Evolutionary conservation across 2,797 vertebrate species (phyloP).

Genomic region (Hydrophis major): DNA sequence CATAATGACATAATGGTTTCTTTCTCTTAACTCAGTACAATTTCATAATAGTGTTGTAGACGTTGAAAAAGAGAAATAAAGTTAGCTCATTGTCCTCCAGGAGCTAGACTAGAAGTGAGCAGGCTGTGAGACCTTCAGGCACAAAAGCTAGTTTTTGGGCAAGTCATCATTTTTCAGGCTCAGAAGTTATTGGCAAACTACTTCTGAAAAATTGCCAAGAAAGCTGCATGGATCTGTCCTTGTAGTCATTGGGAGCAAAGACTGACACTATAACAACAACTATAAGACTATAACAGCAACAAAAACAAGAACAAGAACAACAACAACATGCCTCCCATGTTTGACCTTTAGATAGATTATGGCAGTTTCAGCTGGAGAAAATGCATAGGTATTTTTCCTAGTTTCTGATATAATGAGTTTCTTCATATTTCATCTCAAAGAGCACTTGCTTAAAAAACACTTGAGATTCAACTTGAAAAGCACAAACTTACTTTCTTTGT

Average conservation of each 20-base stretch:
- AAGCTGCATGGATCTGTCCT: neutral
- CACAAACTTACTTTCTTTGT: neutral
- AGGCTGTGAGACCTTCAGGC: neutral
- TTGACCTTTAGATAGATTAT: neutral
- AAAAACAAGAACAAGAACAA: neutral
- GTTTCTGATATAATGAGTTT: neutral
- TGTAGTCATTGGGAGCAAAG: neutral
- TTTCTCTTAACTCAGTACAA: neutral
- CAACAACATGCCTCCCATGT: neutral
- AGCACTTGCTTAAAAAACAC: neutral
- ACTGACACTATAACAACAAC: neutral
- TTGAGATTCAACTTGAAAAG: neutral
- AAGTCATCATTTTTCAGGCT: neutral
- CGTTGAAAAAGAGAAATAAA: neutral
- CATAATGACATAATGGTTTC: neutral
- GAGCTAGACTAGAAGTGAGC: neutral
- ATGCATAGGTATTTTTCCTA: neutral
- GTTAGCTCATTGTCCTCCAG: neutral
- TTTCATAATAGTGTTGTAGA: neutral
- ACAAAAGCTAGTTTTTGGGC: neutral
- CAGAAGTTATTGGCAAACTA: neutral
- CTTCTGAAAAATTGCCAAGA: neutral
- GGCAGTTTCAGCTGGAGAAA: neutral
- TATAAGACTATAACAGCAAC: neutral
- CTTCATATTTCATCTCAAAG: neutral